A percentile compares a stretch with the other conserved stretches of the same genome.
Conservation (phyloP, 2,888 invertebrate species). For the Tyria jacobaeae region DNA sequence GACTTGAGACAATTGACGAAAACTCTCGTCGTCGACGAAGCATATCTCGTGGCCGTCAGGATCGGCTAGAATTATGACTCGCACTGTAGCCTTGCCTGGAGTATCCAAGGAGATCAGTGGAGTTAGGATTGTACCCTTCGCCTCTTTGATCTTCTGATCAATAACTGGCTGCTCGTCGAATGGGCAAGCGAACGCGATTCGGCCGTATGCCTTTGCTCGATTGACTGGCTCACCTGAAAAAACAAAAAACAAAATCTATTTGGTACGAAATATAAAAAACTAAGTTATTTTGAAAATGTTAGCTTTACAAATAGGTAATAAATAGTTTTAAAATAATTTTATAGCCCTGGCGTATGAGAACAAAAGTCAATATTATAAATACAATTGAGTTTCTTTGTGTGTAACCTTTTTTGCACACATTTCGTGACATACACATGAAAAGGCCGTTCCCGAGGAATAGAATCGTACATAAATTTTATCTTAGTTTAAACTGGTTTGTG, state of each 20-base stretch:
- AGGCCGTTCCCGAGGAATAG: no score
- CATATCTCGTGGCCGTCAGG: conserved; percentile 99
- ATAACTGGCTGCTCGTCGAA: conserved; percentile 91
- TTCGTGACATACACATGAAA: no score
- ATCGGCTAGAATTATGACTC: conserved; percentile 98
- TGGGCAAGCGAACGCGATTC: conserved; percentile 98
- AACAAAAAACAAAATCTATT: background rate
- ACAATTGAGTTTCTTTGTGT: no score
- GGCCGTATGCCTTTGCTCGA: conserved; percentile 96
- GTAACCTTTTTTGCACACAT: no score
- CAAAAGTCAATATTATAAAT: no score
- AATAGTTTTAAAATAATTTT: no score
- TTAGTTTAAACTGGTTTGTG: background rate
- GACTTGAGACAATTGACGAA: conserved; percentile 93
- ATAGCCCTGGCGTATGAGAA: no score
- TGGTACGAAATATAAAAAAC: background rate
- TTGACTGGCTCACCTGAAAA: conserved; percentile 88
- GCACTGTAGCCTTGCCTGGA: conserved; percentile 98
- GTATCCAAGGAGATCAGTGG: conserved; percentile 97
- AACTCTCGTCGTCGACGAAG: conserved; percentile 98
- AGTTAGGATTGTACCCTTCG: conserved; percentile 92
- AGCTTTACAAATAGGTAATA: no score
- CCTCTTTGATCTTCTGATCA: conserved; percentile 90
- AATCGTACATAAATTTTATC: no score
- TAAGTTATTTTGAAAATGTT: no score